These are phyloP conservation scores for Papilio demoleus DNA, from an alignment of 2,888 invertebrate species.

Conservation along the genomic window DNA sequence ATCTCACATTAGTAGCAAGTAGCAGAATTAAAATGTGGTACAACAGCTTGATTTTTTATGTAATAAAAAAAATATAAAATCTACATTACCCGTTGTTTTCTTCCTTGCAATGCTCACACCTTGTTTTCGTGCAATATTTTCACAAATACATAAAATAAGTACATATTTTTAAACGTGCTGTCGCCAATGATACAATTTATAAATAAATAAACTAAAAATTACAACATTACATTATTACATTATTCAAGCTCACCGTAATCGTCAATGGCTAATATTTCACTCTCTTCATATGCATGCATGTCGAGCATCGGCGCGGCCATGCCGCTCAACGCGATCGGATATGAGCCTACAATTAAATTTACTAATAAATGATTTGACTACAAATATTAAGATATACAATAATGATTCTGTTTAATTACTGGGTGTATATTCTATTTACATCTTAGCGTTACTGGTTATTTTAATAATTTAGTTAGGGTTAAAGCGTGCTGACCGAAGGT, in stretches of 20 bases:
- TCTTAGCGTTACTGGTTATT: too few species aligned
- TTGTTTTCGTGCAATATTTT: conserved; percentile 13
- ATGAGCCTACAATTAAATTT: conserved; percentile 19
- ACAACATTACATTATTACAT: not conserved
- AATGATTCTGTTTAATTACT: too few species aligned
- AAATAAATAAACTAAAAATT: not conserved
- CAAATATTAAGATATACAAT: too few species aligned
- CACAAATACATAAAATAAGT: conserved; percentile 1
- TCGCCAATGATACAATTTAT: conserved; percentile 37
- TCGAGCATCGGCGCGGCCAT: conserved; percentile 6
- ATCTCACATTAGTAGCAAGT: not conserved
- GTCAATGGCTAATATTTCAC: conserved; percentile 19
- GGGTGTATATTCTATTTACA: too few species aligned
- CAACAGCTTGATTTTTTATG: not conserved
- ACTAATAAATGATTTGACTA: too few species aligned
- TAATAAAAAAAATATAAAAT: not conserved
- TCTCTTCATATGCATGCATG: conserved; percentile 18
- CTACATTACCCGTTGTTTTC: conserved; percentile 4
- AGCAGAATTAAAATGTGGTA: not conserved
- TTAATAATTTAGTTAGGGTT: too few species aligned
- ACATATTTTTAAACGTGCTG: conserved; percentile 41
- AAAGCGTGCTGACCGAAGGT: too few species aligned
- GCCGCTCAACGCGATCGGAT: conserved; percentile 37
- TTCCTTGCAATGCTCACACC: not conserved
- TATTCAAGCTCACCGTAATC: conserved; percentile 31